These are phyloP conservation scores for Prionace glauca DNA, from an alignment of 2,797 vertebrate species.

Conservation along the genomic window DNA sequence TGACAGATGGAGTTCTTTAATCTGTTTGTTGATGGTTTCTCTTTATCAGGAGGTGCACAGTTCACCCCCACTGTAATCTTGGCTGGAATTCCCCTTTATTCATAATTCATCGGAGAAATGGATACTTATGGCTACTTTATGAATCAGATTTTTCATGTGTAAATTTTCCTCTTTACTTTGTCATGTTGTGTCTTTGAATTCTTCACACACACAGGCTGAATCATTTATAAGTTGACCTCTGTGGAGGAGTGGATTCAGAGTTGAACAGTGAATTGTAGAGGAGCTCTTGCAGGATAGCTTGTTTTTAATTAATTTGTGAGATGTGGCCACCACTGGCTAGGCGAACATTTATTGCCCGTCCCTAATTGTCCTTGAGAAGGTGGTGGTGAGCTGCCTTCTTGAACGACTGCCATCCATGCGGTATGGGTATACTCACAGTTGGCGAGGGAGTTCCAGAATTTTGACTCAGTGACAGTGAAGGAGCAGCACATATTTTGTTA, in stretches of 20 bases:
- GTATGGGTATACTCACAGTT: neutral
- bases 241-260: neutral
- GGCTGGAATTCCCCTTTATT: constrained; percentile 16
- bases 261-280: neutral
- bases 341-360: neutral
- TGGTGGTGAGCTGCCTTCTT: neutral
- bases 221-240: neutral
- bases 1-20: constrained; percentile 21
- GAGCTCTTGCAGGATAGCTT: neutral
- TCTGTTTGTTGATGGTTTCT: constrained; percentile 15
- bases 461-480: neutral
- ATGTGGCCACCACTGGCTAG: neutral
- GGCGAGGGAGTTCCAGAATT: too few relatives aligned
- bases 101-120: neutral
- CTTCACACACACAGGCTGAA: neutral
- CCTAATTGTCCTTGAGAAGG: neutral
- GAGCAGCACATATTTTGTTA: neutral
- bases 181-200: neutral
- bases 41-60: neutral
- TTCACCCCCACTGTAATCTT: constrained; percentile 11
- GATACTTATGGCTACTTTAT: neutral
- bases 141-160: constrained; percentile 4
- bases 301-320: neutral
- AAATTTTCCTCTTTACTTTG: neutral
- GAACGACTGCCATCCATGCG: neutral